phyloP scores from a whole-genome alignment of 2,888 invertebrate genomes.

The Steromphala cineraria region DNA sequence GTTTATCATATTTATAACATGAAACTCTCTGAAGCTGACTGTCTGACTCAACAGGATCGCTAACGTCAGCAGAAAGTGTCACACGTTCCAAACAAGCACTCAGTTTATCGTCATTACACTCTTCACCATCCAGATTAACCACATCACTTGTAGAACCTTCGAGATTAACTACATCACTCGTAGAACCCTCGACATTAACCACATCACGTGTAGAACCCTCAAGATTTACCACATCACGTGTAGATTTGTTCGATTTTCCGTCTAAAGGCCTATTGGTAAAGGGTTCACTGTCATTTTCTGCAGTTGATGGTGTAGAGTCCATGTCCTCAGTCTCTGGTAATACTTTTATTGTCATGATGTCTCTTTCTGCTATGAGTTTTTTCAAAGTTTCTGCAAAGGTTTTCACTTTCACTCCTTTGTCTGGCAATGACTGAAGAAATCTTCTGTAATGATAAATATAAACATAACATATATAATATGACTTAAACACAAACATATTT shows the following conservation, averaged over 20 bases:
- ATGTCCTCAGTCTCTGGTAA: background rate
- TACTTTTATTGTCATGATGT: background rate
- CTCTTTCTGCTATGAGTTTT: constrained; percentile 4
- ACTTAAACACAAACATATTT: background rate
- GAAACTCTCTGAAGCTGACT: background rate
- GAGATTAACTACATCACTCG: background rate
- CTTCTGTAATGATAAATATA: background rate
- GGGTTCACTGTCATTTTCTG: background rate
- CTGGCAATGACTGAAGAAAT: constrained; percentile 13
- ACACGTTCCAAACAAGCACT: background rate
- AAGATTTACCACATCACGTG: background rate
- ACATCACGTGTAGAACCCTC: background rate
- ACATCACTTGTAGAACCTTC: background rate
- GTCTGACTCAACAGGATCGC: background rate
- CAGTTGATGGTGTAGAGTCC: background rate
- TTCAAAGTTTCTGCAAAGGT: constrained; percentile 12
- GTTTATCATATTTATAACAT: background rate
- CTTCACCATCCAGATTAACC: background rate
- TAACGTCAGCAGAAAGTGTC: background rate
- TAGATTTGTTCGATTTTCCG: background rate
- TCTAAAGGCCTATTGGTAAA: background rate
- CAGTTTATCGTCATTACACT: background rate
- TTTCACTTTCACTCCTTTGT: constrained; percentile 24
- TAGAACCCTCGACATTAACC: background rate
- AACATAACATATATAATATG: background rate